Percentiles rank a stretch among this genome's conserved stretches.
Evolutionary conservation across 2,888 invertebrate species (phyloP).

Genomic region (Harpalus rufipes): DNA sequence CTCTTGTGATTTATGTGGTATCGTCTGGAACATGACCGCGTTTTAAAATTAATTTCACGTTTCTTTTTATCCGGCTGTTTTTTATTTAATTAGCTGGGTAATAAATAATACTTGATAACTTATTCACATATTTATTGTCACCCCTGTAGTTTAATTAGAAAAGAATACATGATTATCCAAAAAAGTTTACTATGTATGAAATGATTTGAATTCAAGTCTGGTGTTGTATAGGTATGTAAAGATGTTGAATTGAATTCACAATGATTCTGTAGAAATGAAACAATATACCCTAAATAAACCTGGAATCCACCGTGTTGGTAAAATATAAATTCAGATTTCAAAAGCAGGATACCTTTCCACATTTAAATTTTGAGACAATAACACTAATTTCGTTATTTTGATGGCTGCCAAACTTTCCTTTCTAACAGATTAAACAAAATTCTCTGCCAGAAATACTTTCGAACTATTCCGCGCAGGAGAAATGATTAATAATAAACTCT

Average conservation of each 20-base stretch:
- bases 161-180: not conserved
- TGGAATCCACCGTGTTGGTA: slow-evolving; percentile 28
- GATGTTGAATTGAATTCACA: slow-evolving; percentile 27
- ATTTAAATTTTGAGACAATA: not conserved
- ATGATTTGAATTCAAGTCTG: slow-evolving; percentile 4
- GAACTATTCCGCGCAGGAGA: not conserved
- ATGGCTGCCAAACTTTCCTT: not conserved
- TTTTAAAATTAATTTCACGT: slow-evolving; percentile 64
- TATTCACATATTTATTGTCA: slow-evolving; percentile 42
- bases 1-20: slow-evolving; percentile 63
- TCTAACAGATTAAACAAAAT: not conserved
- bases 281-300: slow-evolving; percentile 66
- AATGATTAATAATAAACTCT: too few species aligned
- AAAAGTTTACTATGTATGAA: not conserved
- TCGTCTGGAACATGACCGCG: slow-evolving; percentile 65
- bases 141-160: not conserved
- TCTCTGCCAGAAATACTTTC: not conserved
- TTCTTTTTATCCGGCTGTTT: slow-evolving; percentile 50
- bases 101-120: slow-evolving; percentile 65
- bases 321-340: slow-evolving; percentile 56
- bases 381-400: not conserved
- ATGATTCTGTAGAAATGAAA: slow-evolving; percentile 26
- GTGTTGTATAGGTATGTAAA: slow-evolving; percentile 21
- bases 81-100: slow-evolving; percentile 61
- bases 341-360: not conserved